A percentile compares a stretch with the other conserved stretches of the same genome.
phyloP scores from a whole-genome alignment of 1,140 invertebrate species.

The Cherax destructor region DNA sequence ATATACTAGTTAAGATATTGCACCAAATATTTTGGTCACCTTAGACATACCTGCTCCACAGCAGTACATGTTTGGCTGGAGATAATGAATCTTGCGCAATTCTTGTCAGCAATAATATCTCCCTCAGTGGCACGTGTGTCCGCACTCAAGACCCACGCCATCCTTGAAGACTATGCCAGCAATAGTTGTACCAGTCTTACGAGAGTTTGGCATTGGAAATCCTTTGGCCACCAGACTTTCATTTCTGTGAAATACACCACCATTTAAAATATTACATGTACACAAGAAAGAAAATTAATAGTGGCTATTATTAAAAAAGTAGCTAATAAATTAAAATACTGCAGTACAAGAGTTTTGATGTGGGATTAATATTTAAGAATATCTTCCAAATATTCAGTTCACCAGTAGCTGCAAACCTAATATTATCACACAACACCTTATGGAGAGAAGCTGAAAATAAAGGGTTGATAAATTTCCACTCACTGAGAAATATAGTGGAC shows the following conservation, averaged over 20 bases:
- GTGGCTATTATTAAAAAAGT: neutral
- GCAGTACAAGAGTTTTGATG: neutral
- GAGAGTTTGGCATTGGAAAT: slow-evolving; percentile 87
- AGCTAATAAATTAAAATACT: neutral
- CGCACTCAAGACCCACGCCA: slow-evolving; percentile 97
- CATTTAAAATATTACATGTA: neutral
- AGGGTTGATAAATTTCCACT: no score
- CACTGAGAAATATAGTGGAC: no score
- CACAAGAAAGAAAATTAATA: neutral
- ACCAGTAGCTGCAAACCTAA: no score
- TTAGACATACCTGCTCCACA: slow-evolving; percentile 66
- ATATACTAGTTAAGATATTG: neutral
- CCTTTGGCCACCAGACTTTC: slow-evolving; percentile 86
- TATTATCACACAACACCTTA: no score
- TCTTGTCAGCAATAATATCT: slow-evolving; percentile 97
- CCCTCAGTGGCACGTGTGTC: slow-evolving; percentile 97
- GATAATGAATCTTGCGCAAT: slow-evolving; percentile 97
- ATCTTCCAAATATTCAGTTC: neutral
- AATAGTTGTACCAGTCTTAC: slow-evolving; percentile 98
- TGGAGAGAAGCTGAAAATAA: no score
- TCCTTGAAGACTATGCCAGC: slow-evolving; percentile 94
- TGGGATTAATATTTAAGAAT: neutral
- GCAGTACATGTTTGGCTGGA: slow-evolving; percentile 92
- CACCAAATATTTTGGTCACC: no score
- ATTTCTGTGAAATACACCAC: slow-evolving; percentile 72